phyloP scores from a whole-genome alignment of 2,888 invertebrate species.

The Drosophila phalerata region DNA sequence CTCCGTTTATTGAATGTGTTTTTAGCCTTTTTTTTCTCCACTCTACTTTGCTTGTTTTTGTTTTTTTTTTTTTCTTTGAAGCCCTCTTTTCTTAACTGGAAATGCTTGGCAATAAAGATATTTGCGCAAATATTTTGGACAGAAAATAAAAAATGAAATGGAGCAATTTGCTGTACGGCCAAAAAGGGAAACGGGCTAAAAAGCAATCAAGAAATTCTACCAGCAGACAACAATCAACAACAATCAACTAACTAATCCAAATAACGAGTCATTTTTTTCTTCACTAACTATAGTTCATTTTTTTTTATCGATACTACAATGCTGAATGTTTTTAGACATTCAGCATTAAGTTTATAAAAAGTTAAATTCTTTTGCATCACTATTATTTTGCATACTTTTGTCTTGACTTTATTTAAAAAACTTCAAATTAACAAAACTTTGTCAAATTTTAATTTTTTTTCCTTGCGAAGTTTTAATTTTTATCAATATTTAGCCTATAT shows the following conservation, averaged over 20 bases:
- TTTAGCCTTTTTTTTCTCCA: constrained; percentile 16
- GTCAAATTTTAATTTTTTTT: too few species aligned
- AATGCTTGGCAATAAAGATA: constrained; percentile 74
- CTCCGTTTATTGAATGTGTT: constrained; percentile 63
- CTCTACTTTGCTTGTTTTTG: constrained; percentile 1
- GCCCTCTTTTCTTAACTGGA: constrained; percentile 38
- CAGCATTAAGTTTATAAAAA: too few species aligned
- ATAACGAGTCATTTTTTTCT: background rate
- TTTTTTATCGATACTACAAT: background rate
- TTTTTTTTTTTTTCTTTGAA: too few species aligned
- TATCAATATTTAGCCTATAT: too few species aligned
- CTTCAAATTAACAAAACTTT: too few species aligned
- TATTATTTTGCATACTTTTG: too few species aligned
- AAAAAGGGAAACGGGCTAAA: constrained; percentile 23
- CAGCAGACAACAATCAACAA: background rate
- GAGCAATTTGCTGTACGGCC: constrained; percentile 65
- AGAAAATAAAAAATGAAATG: constrained; percentile 55
- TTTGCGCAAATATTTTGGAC: constrained; percentile 63
- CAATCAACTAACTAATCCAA: background rate
- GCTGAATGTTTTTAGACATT: background rate
- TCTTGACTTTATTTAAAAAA: too few species aligned
- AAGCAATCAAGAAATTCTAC: constrained; percentile 34
- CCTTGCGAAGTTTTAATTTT: too few species aligned
- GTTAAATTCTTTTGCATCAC: too few species aligned
- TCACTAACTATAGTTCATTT: background rate